Conservation (phyloP, 2,797 vertebrate species). For the Phataginus tricuspis region DNA sequence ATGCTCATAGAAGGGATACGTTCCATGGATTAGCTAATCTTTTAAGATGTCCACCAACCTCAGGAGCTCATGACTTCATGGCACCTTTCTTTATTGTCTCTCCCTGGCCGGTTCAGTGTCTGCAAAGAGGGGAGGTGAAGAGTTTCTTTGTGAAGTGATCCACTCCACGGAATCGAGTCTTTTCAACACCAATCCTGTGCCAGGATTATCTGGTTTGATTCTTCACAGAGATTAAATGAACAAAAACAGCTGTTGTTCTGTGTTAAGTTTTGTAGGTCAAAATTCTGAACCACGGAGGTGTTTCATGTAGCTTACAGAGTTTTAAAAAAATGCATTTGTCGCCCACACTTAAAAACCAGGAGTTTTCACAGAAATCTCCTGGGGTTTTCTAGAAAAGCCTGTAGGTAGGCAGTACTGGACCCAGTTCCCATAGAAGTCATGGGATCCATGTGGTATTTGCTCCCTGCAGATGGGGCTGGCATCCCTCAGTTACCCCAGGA, state of each 20-base stretch:
- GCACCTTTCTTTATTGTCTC: neutral
- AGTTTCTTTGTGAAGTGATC: neutral
- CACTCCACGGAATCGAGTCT: neutral
- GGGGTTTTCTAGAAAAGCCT: neutral
- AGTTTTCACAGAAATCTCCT: neutral
- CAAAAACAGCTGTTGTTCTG: neutral
- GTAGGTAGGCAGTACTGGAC: neutral
- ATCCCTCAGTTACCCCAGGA: neutral
- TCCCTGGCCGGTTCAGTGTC: neutral
- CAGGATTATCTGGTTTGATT: neutral
- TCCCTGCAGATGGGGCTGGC: neutral
- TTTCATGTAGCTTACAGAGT: neutral
- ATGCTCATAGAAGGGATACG: neutral
- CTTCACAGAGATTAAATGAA: neutral
- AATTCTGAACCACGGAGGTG: neutral
- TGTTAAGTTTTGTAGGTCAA: constrained; percentile 27
- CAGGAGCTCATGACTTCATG: neutral
- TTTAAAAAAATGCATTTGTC: neutral
- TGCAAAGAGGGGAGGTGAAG: neutral
- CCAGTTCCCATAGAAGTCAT: neutral
- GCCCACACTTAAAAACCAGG: neutral
- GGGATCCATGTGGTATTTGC: neutral
- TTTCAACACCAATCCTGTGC: neutral
- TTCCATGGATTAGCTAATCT: neutral
- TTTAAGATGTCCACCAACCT: neutral